phyloP scores from a whole-genome alignment of 2,113 vertebrate species.

The Anoura caudifer region DNA sequence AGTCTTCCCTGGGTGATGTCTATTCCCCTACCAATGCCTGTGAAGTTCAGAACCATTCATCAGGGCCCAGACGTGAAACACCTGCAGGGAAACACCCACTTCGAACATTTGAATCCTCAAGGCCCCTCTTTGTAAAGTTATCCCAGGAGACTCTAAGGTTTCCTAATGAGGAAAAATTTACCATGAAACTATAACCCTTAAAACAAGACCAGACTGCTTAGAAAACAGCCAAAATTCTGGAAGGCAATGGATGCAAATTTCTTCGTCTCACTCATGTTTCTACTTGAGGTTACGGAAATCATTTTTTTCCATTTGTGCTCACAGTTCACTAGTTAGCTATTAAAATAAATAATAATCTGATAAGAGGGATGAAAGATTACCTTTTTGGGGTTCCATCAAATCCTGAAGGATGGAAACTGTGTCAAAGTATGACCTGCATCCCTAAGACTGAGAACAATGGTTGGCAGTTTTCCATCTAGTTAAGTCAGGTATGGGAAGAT shows the following conservation, averaged over 20 bases:
- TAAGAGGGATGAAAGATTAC: conserved; percentile 53
- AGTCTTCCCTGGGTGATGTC: background rate
- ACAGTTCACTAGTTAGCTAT: conserved; percentile 57
- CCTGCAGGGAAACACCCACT: background rate
- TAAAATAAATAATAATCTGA: conserved; percentile 71
- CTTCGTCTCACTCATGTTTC: background rate
- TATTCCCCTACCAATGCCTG: background rate
- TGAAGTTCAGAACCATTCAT: background rate
- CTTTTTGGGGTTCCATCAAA: conserved; percentile 50
- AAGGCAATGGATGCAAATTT: background rate
- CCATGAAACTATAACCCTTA: conserved; percentile 16
- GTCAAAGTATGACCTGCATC: conserved; percentile 30
- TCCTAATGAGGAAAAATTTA: conserved; percentile 11
- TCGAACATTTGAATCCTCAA: background rate
- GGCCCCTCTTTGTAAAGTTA: background rate
- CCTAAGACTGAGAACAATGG: background rate
- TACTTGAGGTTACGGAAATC: conserved; percentile 24
- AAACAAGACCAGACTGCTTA: background rate
- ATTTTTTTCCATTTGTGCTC: conserved; percentile 39
- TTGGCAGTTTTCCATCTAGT: background rate
- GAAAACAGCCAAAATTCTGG: background rate
- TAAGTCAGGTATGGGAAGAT: background rate
- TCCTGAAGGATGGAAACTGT: conserved; percentile 29
- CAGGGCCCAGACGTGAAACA: conserved; percentile 8
- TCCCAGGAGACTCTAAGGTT: background rate